phyloP scores from a whole-genome alignment of 2,113 vertebrate species.

The Trachemys scripta region DNA sequence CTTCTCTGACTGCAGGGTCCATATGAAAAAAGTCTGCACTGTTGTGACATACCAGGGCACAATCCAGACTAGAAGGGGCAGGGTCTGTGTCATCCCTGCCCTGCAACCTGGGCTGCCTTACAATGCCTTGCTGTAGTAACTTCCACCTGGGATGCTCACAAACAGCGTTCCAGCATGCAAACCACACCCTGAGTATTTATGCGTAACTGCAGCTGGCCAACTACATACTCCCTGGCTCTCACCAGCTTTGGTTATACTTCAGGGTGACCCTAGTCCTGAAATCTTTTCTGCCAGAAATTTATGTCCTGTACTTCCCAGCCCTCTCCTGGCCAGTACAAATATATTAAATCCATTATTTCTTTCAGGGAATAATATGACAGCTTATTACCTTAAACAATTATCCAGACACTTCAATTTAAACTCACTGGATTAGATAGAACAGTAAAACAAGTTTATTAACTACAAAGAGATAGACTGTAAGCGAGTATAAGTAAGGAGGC shows the following conservation, averaged over 20 bases:
- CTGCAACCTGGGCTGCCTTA: not conserved
- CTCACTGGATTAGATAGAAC: too few relatives aligned
- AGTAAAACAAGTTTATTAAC: too few relatives aligned
- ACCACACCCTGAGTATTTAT: not conserved
- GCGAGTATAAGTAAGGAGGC: too few relatives aligned
- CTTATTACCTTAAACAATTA: too few relatives aligned
- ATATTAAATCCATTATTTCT: too few relatives aligned
- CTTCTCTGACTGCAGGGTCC: not conserved
- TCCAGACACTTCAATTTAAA: too few relatives aligned
- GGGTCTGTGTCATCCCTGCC: not conserved
- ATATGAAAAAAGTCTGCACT: not conserved
- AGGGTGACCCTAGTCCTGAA: not conserved
- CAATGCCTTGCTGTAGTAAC: not conserved
- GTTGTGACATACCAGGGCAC: not conserved
- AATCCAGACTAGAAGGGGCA: not conserved
- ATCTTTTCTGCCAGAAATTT: not conserved
- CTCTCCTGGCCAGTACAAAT: too few relatives aligned
- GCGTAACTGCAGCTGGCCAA: not conserved
- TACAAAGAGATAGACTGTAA: too few relatives aligned
- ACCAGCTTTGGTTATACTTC: not conserved
- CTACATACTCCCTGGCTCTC: not conserved
- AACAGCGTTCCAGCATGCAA: not conserved
- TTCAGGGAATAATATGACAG: too few relatives aligned
- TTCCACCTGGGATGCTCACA: not conserved
- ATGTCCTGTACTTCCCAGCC: too few relatives aligned